Evolutionary conservation across 1,140 invertebrate genomes (phyloP), one percentile per base, ranked within the genome.

Genomic region (Drosophila albomicans): DNA sequence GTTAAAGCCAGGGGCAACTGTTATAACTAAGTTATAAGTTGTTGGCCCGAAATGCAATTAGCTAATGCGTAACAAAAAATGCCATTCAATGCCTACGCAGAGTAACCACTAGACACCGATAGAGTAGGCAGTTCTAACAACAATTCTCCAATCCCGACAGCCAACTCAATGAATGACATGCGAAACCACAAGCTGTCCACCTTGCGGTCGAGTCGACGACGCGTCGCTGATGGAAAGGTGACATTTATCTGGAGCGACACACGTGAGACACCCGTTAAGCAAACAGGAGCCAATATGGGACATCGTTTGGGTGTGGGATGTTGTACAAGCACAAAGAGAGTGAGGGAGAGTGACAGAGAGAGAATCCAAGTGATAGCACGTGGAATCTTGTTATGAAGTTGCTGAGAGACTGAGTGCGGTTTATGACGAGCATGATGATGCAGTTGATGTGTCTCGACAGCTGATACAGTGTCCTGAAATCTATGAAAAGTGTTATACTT

Each of bases 131-230:
- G 28, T 57, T 59, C 41, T 59, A 45, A 28, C 56, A 56, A 38
- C 52, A 38, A 59, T 61, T 64, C 51, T 32, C 20, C 15, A 52
- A 72, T 51, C 73, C 58, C 4, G 20, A 11, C 48, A 54, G n/a
- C 49, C 35, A 38, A 13, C 45, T 64, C 68, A 71, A 64, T 71
- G 48, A 35, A 45, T 32, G 30, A 73, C 46, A 69, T 63, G 59
- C 61, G 13, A 66, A 76, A 80, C 81, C 81, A 41, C 67, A 74
- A 78, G 56, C 43, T 74, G 82, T 85, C 81, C 81, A 73, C 69
- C 79, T 78, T 61, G 38, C 10, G 68, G 61, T 65, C 15, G 58
- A 20, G 15, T 11, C 10, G 49, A 45, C 49, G 49, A 64, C n/a
- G 48, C 28, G 48, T 13, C 28, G 64, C 25, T 58, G 64, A 73